phyloP scores from a whole-genome alignment of 1,140 invertebrate species.

The Danaus melanippus region DNA sequence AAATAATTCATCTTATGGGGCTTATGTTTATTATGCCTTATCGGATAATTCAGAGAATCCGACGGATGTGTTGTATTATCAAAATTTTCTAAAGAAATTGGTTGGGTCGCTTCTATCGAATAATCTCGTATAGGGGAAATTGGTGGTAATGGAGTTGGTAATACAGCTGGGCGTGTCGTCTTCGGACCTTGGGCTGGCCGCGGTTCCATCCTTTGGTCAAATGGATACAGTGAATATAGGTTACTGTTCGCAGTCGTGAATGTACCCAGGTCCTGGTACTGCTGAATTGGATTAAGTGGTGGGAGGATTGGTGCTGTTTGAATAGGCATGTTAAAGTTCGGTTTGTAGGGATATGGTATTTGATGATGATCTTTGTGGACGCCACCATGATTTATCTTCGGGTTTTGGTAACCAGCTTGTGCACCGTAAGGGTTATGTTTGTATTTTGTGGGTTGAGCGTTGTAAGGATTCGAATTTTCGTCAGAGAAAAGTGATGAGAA shows the following conservation, averaged over 20 bases:
- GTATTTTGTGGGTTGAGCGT: slow-evolving; percentile 28
- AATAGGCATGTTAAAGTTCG: slow-evolving; percentile 30
- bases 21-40: slow-evolving; percentile 39
- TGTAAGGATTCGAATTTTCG: slow-evolving; percentile 43
- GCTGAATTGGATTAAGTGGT: slow-evolving; percentile 23
- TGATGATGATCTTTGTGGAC: slow-evolving; percentile 33
- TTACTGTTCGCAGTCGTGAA: slow-evolving; percentile 23
- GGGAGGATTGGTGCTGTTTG: slow-evolving; percentile 32
- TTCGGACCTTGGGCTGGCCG: slow-evolving; percentile 29
- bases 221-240: slow-evolving; percentile 24
- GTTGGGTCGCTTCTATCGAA: slow-evolving; percentile 27
- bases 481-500: slow-evolving; percentile 56
- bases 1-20: slow-evolving; percentile 44
- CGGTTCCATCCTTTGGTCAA: slow-evolving; percentile 33
- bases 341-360: slow-evolving; percentile 42
- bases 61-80: slow-evolving; percentile 31
- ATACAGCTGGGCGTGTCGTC: slow-evolving; percentile 44
- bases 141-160: slow-evolving; percentile 46
- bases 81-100: slow-evolving; percentile 23
- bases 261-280: slow-evolving; percentile 29
- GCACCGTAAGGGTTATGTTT: slow-evolving; percentile 35
- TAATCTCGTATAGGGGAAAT: slow-evolving; percentile 26
- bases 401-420: slow-evolving; percentile 26
- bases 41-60: slow-evolving; percentile 27
- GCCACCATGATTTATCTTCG: slow-evolving; percentile 39